Evolutionary conservation across 2,888 invertebrate genomes (phyloP), one percentile per base, ranked within the genome.

Genomic region (Mesochorus sp.): DNA sequence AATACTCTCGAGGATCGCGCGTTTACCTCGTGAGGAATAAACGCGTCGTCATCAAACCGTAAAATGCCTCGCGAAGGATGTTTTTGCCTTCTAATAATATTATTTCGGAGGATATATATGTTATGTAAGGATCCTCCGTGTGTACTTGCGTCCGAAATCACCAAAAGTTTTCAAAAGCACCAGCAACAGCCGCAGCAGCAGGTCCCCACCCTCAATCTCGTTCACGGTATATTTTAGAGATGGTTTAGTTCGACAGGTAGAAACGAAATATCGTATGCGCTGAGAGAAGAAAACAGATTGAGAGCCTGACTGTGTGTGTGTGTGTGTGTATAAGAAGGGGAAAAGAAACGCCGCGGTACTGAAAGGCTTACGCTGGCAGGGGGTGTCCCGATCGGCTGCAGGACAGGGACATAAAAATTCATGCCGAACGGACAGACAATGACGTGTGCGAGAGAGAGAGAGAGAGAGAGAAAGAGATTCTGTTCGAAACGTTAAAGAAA

Each of bases 321-420:
- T 19, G 31, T 47, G 19, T 24, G 31, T 12, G 49, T 42, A 17
- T 8, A 14, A 6, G 31, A n/a, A n/a, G n/a, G 68, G 26, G 55
- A 53, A 47, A 19, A 5, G 42, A 8, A 71, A 1, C 51, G 26
- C 42, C 0, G 19, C 10, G 19, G 17, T 39, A 85, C 87, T 86
- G 85, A 86, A 88, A 88, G 88, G 87, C 86, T 88, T 88, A 86
- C 73, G 76, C 74, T 68, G 55, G 70, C 55, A 80, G 81, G 79
- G 80, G 83, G 81, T 82, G 81, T 80, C 80, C 83, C 76, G 68
- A 74, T 72, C 57, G 64, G 61, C 67, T 21, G 28, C 76, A 72
- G 57, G 31, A 64, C 71, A 62, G 79, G 80, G 80, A 83, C 85
- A 86, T 84, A 86, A 86, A 88, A 88, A 87, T 87, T 82, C 82